Percentiles rank a stretch among this genome's conserved stretches.
Conservation (phyloP, 1,140 invertebrate species). For the Rhynchophorus ferrugineus region DNA sequence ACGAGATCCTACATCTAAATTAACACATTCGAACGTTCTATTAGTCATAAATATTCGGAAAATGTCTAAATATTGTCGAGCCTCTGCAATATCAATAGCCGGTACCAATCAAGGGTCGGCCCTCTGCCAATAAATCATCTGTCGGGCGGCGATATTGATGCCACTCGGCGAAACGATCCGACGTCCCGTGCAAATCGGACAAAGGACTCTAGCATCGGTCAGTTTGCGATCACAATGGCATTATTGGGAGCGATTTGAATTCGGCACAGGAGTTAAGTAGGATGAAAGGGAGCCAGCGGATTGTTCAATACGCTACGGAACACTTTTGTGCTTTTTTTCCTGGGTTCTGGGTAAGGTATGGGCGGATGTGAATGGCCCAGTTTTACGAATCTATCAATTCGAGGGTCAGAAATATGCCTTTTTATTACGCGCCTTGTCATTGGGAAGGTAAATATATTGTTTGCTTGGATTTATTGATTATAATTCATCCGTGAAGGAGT, state of each 20-base stretch:
- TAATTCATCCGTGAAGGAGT: no score
- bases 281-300: background rate
- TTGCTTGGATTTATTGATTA: no score
- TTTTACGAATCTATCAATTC: no score
- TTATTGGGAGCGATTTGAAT: background rate
- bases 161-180: background rate
- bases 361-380: background rate
- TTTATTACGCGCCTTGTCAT: no score
- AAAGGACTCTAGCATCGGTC: background rate
- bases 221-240: background rate
- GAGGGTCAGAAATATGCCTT: no score
- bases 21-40: background rate
- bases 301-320: background rate
- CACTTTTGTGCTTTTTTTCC: background rate
- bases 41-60: background rate
- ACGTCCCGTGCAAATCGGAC: no score
- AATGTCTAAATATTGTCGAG: slow-evolving; percentile 1
- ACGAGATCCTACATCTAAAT: no score
- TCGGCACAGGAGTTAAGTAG: background rate
- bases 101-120: background rate
- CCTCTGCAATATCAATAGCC: background rate
- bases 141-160: background rate
- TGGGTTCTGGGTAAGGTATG: background rate
- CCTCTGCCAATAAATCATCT: slow-evolving; percentile 2
- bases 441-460: no score